Conservation (phyloP, 2,797 vertebrate genomes). For the Crypturellus tataupa region DNA sequence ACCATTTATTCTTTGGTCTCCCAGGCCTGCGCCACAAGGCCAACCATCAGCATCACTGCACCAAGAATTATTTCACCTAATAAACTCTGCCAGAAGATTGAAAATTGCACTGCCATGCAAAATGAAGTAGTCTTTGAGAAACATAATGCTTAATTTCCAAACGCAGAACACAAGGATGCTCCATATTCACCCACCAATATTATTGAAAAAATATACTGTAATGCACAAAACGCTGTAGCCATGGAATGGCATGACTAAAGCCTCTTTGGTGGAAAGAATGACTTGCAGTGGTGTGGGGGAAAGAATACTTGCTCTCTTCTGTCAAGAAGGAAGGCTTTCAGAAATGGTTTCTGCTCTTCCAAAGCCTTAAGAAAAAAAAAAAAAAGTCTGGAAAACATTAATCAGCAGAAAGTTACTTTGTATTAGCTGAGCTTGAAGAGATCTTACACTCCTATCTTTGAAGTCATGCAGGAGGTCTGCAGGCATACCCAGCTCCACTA, state of each 20-base stretch:
- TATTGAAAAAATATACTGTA: background rate
- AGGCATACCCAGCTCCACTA: background rate
- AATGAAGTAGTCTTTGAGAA: background rate
- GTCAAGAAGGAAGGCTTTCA: background rate
- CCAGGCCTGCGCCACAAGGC: background rate
- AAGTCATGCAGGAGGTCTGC: background rate
- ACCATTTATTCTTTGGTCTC: background rate
- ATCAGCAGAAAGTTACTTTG: background rate
- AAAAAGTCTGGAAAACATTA: background rate
- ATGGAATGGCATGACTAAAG: background rate
- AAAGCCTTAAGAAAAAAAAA: background rate
- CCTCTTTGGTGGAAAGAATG: background rate
- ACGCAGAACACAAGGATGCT: no score
- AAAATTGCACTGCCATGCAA: no score
- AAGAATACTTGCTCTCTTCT: background rate
- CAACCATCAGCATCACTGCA: background rate
- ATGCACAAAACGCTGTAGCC: background rate
- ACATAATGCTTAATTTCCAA: no score
- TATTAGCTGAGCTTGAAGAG: background rate
- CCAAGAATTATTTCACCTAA: background rate
- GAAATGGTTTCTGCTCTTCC: background rate
- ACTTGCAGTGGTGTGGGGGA: background rate
- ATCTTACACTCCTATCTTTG: background rate
- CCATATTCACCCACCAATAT: background rate
- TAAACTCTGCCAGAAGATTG: no score